Percentiles rank a stretch among this genome's conserved stretches.
These are phyloP conservation scores for Microcebus jonahi DNA, from an alignment of 2,113 vertebrate genomes.

Conservation along the genomic window DNA sequence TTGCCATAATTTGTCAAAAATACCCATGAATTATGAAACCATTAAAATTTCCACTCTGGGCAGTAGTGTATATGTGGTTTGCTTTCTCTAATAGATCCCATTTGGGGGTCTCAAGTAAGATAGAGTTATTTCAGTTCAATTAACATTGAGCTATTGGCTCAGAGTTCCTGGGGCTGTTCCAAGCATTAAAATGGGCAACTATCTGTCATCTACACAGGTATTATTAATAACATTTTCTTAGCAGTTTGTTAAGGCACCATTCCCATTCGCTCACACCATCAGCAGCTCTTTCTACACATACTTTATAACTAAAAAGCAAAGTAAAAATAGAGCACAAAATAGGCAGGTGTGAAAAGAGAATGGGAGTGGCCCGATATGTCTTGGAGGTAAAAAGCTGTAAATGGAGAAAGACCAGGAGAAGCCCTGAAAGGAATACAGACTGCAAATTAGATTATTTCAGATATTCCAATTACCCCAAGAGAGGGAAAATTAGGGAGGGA, in stretches of 20 bases:
- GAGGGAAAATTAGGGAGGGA: background rate
- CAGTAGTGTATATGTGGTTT: background rate
- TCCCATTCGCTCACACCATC: background rate
- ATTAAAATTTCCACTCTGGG: background rate
- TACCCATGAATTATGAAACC: background rate
- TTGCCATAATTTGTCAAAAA: background rate
- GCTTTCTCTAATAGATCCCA: background rate
- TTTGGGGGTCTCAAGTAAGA: background rate
- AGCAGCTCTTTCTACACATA: background rate
- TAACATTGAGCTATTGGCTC: background rate
- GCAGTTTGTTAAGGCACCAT: background rate
- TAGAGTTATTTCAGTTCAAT: background rate
- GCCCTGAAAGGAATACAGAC: background rate
- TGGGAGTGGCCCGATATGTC: background rate
- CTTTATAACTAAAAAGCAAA: background rate
- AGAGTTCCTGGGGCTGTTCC: background rate
- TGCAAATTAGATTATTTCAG: background rate
- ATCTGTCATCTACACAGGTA: background rate
- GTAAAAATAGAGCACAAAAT: background rate
- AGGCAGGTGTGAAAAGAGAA: background rate
- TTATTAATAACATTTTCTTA: background rate
- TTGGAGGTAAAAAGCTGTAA: background rate
- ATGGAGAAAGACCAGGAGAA: background rate
- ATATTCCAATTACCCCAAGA: background rate
- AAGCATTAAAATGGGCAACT: background rate